phyloP scores from a whole-genome alignment of 2,797 vertebrate species.

The Chromis chromis region DNA sequence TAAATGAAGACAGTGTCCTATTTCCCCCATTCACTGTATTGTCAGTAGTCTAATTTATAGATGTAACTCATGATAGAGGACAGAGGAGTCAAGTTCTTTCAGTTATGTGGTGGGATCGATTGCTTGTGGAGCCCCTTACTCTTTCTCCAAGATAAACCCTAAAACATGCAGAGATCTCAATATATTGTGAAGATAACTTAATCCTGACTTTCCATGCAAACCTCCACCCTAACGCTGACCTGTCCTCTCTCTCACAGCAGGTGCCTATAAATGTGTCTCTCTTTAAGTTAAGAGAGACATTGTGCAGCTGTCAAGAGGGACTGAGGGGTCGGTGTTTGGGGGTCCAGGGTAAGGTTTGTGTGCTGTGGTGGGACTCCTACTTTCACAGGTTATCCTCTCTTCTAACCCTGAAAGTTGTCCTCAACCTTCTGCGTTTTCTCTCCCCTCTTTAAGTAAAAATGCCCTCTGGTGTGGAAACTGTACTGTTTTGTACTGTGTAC shows the following conservation, averaged over 20 bases:
- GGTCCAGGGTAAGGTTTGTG: conserved; percentile 98
- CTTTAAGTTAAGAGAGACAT: conserved; percentile 90
- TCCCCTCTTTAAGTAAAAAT: conserved; percentile 76
- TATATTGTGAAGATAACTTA: conserved; percentile 31
- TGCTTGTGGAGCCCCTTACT: not conserved
- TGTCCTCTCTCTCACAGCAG: conserved; percentile 97
- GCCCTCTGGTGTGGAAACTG: conserved; percentile 80
- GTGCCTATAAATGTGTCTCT: conserved; percentile 96
- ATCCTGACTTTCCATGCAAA: conserved; percentile 40
- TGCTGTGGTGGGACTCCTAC: conserved; percentile 90
- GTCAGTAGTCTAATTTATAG: not conserved
- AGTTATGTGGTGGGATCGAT: conserved; percentile 7
- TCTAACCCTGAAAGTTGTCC: conserved; percentile 82
- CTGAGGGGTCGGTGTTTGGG: conserved; percentile 86
- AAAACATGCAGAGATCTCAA: not conserved
- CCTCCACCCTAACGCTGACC: conserved; percentile 80
- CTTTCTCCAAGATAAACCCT: conserved; percentile 8
- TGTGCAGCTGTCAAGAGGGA: conserved; percentile 78
- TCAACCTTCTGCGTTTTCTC: conserved; percentile 82
- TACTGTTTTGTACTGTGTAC: conserved; percentile 80
- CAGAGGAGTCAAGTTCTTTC: not conserved
- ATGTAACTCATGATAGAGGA: not conserved
- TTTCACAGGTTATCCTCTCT: conserved; percentile 86
- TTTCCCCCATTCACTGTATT: not conserved
- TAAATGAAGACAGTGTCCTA: not conserved